Evolutionary conservation across 2,113 vertebrate genomes (phyloP).

Genomic region (Synchiropus splendidus): DNA sequence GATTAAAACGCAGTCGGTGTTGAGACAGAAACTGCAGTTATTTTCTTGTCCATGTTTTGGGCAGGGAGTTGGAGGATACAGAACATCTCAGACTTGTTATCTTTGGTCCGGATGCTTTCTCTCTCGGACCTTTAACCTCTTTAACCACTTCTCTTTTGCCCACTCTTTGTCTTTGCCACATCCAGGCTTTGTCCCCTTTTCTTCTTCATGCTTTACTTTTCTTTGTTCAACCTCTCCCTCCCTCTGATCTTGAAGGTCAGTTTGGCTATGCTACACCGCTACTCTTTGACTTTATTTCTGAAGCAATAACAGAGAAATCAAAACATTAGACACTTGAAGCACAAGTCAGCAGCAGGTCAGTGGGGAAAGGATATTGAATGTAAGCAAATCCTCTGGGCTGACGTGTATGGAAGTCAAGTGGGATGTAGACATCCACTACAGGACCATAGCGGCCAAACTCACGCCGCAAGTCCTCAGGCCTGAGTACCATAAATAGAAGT

Average conservation of each 20-base stretch:
- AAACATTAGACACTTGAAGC: conserved; percentile 78
- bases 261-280: conserved; percentile 95
- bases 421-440: conserved; percentile 98
- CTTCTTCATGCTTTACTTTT: conserved; percentile 95
- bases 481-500: conserved; percentile 73
- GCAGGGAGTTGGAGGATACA: conserved; percentile 83
- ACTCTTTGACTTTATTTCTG: conserved; percentile 98
- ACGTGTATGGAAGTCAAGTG: conserved; percentile 99
- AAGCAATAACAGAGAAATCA: conserved; percentile 99
- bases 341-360: conserved; percentile 20
- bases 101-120: conserved; percentile 73
- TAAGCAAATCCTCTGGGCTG: conserved; percentile 99
- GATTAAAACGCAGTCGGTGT: conserved; percentile 22
- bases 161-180: conserved; percentile 93
- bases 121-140: conserved; percentile 98
- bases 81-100: conserved; percentile 84
- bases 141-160: conserved; percentile 94
- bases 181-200: conserved; percentile 81
- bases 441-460: conserved; percentile 98
- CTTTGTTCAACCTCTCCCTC: conserved; percentile 85
- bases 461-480: conserved; percentile 97
- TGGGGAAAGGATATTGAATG: conserved; percentile 99
- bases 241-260: conserved; percentile 85
- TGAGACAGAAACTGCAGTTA: conserved; percentile 46
- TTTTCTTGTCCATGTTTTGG: not conserved